Evolutionary conservation across 2,888 invertebrate genomes (phyloP).

Genomic region (Apotomis turbidana): DNA sequence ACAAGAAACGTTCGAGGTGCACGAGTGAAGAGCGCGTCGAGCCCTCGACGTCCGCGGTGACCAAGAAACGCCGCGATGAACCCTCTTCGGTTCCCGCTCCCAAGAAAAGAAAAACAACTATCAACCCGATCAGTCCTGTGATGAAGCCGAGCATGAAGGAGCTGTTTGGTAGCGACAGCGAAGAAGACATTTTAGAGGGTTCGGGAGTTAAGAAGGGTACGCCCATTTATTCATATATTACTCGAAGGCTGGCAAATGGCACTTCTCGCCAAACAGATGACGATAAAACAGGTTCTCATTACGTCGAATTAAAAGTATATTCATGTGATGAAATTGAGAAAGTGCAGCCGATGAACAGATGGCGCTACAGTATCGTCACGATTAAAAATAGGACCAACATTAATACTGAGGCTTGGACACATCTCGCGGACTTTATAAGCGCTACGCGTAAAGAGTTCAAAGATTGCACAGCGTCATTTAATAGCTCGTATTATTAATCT

Average conservation of each 20-base stretch:
- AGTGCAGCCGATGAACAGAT: slow-evolving; percentile 6
- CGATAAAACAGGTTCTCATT: slow-evolving; percentile 4
- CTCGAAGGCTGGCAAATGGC: slow-evolving; percentile 3
- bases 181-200: too few species aligned
- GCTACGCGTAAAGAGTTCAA: too few species aligned
- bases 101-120: neutral
- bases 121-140: neutral
- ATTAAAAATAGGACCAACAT: slow-evolving; percentile 9
- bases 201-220: too few species aligned
- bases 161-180: too few species aligned
- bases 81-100: neutral
- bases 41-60: neutral
- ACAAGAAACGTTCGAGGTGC: neutral
- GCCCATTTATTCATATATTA: too few species aligned
- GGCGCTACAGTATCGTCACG: neutral
- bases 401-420: neutral
- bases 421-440: neutral
- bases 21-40: neutral
- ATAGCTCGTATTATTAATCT: too few species aligned
- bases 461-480: too few species aligned
- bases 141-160: too few species aligned
- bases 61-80: neutral
- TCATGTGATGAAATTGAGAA: neutral
- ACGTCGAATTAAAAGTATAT: neutral
- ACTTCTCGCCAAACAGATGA: neutral